Evolutionary conservation across 2,888 invertebrate genomes (phyloP).

Genomic region (Eretmocerus hayati): DNA sequence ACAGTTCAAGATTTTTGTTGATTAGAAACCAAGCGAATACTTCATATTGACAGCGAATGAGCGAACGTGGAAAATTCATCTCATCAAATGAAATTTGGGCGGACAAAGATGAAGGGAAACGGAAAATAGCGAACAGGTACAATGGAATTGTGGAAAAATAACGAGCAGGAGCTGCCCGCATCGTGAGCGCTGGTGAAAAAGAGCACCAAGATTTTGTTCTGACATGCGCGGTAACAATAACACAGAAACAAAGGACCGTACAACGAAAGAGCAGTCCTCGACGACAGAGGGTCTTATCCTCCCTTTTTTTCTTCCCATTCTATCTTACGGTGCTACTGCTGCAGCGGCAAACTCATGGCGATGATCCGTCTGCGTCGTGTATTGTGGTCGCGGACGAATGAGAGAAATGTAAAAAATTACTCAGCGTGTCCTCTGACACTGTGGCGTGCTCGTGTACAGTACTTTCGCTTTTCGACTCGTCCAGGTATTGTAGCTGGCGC

Average conservation of each 20-base stretch:
- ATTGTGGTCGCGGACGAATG: slow-evolving; percentile 7
- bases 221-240: slow-evolving; percentile 19
- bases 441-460: not conserved
- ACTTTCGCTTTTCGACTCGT: slow-evolving; percentile 15
- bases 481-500: not conserved
- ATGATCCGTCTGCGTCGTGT: slow-evolving; percentile 12
- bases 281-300: no score
- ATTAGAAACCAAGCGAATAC: no score
- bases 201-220: slow-evolving; percentile 15
- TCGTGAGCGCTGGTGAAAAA: slow-evolving; percentile 16
- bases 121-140: no score
- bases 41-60: no score
- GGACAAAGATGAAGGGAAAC: no score
- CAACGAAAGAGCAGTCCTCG: not conserved
- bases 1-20: no score
- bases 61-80: no score
- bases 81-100: no score
- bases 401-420: not conserved
- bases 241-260: slow-evolving; percentile 12
- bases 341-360: slow-evolving; percentile 13
- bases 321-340: no score
- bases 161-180: no score
- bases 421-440: not conserved
- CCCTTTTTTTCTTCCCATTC: no score
- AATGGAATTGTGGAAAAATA: no score